Evolutionary conservation across 2,113 vertebrate genomes (phyloP).

Genomic region (Colinus virginianus): DNA sequence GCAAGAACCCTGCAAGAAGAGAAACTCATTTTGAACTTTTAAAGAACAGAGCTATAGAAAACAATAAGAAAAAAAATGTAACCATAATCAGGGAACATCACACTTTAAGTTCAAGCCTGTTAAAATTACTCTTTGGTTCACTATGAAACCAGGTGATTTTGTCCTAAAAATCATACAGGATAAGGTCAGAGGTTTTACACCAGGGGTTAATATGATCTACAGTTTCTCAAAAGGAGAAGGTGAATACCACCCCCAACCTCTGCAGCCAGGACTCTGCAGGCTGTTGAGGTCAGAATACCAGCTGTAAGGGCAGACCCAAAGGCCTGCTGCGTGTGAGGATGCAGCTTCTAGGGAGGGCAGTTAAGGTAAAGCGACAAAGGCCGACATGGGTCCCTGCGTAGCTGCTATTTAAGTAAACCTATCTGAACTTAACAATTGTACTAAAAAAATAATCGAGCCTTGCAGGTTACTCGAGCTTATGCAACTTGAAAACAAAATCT

Average conservation of each 20-base stretch:
- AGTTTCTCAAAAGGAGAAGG: background rate
- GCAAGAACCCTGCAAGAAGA: constrained; percentile 11
- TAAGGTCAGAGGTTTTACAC: background rate
- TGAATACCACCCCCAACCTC: background rate
- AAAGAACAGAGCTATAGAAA: background rate
- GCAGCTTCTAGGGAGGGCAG: background rate
- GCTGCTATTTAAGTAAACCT: constrained; percentile 18
- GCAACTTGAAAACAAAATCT: constrained; percentile 62
- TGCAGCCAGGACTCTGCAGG: background rate
- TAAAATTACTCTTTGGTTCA: background rate
- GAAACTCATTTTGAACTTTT: constrained; percentile 24
- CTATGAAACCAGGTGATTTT: background rate
- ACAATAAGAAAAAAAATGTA: background rate
- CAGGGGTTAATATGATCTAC: background rate
- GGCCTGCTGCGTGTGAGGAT: background rate
- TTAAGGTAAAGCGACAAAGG: background rate
- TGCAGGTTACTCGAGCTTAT: constrained; percentile 8
- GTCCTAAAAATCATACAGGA: background rate
- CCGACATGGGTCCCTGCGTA: background rate
- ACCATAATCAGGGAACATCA: background rate
- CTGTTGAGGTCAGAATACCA: background rate
- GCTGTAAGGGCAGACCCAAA: background rate
- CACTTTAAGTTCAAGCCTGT: background rate
- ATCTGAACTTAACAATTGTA: constrained; percentile 18
- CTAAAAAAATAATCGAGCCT: constrained; percentile 28